These are phyloP conservation scores for Drosophila melanica DNA, from an alignment of 1,140 invertebrate species.

Conservation along the genomic window DNA sequence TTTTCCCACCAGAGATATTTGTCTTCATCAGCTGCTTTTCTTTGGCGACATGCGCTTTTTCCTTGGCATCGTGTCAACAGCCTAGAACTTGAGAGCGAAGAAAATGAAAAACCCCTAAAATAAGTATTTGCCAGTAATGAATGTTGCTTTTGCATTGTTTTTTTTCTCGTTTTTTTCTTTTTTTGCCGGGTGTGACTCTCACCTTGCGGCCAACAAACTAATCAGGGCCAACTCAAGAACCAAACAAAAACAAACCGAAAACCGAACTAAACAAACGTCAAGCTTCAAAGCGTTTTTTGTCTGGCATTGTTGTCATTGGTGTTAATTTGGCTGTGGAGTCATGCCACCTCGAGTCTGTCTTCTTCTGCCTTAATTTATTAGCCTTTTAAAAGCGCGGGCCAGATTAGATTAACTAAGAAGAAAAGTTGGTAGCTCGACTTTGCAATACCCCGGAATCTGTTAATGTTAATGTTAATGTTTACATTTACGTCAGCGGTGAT, in stretches of 20 bases:
- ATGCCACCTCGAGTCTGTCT: conserved; percentile 12
- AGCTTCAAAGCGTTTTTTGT: conserved; percentile 13
- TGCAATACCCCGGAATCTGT: not conserved
- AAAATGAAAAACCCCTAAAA: conserved; percentile 43
- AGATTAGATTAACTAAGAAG: conserved; percentile 28
- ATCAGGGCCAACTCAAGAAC: conserved; percentile 52
- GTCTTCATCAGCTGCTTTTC: conserved; percentile 32
- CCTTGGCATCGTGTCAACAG: conserved; percentile 58
- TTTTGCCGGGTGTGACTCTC: conserved; percentile 13
- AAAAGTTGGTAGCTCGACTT: not conserved
- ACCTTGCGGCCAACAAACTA: conserved; percentile 40
- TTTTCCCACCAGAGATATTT: conserved; percentile 34
- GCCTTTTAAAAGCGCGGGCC: conserved; percentile 4
- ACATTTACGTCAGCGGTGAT: not conserved
- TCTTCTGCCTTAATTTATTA: conserved; percentile 32
- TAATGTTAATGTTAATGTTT: not conserved
- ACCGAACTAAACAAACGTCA: conserved; percentile 29
- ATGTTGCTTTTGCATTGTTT: conserved; percentile 18
- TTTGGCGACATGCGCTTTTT: conserved; percentile 50
- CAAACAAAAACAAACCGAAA: conserved; percentile 21
- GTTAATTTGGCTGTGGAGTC: conserved; percentile 40
- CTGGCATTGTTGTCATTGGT: conserved; percentile 33
- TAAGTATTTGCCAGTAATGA: conserved; percentile 40
- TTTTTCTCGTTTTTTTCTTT: conserved; percentile 3
- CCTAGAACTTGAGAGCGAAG: conserved; percentile 61